Evolutionary conservation across 2,113 vertebrate species (phyloP).

Genomic region (Spermophilus dauricus): DNA sequence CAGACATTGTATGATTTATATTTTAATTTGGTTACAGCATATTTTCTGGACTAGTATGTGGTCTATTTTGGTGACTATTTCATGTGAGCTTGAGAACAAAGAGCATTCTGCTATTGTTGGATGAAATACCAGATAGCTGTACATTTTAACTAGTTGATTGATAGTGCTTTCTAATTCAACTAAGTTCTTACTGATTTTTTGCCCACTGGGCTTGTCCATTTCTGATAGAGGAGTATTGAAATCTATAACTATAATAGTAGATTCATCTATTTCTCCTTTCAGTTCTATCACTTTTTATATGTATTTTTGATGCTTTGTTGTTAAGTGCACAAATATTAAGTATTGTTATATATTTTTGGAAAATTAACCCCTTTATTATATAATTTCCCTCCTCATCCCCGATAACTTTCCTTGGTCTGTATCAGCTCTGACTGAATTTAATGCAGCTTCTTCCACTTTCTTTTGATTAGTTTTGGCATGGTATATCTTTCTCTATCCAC

Average conservation of each 20-base stretch:
- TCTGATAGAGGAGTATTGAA: not conserved
- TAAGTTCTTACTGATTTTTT: not conserved
- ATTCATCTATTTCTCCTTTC: not conserved
- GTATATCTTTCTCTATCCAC: not conserved
- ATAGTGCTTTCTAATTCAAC: not conserved
- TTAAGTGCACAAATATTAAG: not conserved
- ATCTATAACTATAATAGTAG: not conserved
- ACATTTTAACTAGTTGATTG: not conserved
- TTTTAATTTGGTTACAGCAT: not conserved
- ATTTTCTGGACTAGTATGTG: not conserved
- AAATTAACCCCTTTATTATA: not conserved
- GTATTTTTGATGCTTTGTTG: not conserved
- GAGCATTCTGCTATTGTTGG: not conserved
- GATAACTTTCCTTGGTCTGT: not conserved
- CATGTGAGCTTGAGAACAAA: not conserved
- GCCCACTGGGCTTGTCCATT: not conserved
- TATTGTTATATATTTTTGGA: not conserved
- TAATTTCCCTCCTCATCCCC: not conserved
- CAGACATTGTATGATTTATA: not conserved
- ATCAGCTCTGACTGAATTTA: not conserved
- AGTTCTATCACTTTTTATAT: not conserved
- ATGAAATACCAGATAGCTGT: not conserved
- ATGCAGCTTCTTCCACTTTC: not conserved
- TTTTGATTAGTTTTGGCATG: not conserved
- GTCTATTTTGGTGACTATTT: not conserved